These are phyloP conservation scores for Melipona quadrifasciata DNA, from an alignment of 1,140 invertebrate species.

Conservation along the genomic window DNA sequence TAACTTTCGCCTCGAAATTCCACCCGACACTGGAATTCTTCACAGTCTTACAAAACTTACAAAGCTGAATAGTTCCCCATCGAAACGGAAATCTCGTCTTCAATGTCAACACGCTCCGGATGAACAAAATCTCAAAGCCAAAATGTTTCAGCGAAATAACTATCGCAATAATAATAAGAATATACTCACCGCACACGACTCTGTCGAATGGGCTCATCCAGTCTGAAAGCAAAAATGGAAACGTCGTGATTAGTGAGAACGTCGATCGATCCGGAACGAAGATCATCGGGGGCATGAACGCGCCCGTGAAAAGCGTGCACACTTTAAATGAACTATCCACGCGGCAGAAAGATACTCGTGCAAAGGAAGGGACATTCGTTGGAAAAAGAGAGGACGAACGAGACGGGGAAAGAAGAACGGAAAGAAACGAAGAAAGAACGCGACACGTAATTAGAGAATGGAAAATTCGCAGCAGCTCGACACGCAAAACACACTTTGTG, in stretches of 20 bases:
- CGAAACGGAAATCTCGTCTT: slow-evolving; percentile 29
- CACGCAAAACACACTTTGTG: slow-evolving; percentile 24
- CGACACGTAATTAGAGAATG: slow-evolving; percentile 52
- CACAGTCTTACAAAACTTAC: neutral
- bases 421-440: neutral
- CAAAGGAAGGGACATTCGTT: neutral
- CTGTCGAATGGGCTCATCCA: slow-evolving; percentile 96
- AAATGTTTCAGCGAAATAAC: slow-evolving; percentile 16
- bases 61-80: neutral
- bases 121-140: neutral
- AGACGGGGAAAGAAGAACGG: neutral
- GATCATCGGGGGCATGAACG: slow-evolving; percentile 24
- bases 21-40: neutral
- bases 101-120: slow-evolving; percentile 19
- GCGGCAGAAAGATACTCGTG: neutral
- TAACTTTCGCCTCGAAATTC: neutral
- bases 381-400: neutral
- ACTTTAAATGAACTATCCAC: slow-evolving; percentile 35
- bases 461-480: slow-evolving; percentile 39
- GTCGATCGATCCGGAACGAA: slow-evolving; percentile 2
- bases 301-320: slow-evolving; percentile 44
- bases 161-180: slow-evolving; percentile 4
- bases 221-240: slow-evolving; percentile 85
- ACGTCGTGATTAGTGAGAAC: slow-evolving; percentile 22
- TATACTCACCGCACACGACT: slow-evolving; percentile 94